phyloP scores from a whole-genome alignment of 1,140 invertebrate species.

The Colletes latitarsis region DNA sequence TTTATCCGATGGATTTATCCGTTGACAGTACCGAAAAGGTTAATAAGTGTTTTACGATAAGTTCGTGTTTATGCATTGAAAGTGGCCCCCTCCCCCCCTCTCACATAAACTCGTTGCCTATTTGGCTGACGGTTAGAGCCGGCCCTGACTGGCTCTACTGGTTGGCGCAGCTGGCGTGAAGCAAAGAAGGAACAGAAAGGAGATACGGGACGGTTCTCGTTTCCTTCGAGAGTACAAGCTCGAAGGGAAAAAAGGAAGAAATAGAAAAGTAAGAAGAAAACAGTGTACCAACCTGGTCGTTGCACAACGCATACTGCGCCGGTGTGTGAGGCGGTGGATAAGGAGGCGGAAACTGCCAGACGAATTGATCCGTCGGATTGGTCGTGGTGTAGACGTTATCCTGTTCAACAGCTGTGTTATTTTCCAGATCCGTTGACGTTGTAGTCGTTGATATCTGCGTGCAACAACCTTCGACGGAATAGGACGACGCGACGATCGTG shows the following conservation, averaged over 20 bases:
- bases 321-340: constrained; percentile 81
- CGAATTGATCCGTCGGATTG: constrained; percentile 83
- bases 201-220: not conserved
- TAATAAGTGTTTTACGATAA: too few species aligned
- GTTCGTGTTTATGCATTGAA: too few species aligned
- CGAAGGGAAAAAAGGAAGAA: not conserved
- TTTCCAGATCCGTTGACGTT: constrained; percentile 60
- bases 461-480: constrained; percentile 63
- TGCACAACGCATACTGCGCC: constrained; percentile 88
- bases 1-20: too few species aligned
- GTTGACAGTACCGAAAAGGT: too few species aligned
- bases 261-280: not conserved
- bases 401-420: constrained; percentile 69
- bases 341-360: constrained; percentile 90
- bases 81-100: too few species aligned
- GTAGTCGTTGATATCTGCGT: constrained; percentile 60
- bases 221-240: constrained; percentile 3
- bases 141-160: constrained; percentile 53
- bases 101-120: too few species aligned
- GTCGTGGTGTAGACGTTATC: constrained; percentile 62
- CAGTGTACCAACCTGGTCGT: constrained; percentile 86
- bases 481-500: constrained; percentile 55
- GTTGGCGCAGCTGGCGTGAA: constrained; percentile 32
- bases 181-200: constrained; percentile 3
- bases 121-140: too few species aligned